Percentiles rank a stretch among this genome's conserved stretches.
Conservation (phyloP, 2,797 vertebrate species). For the Pangasius krempfi region DNA sequence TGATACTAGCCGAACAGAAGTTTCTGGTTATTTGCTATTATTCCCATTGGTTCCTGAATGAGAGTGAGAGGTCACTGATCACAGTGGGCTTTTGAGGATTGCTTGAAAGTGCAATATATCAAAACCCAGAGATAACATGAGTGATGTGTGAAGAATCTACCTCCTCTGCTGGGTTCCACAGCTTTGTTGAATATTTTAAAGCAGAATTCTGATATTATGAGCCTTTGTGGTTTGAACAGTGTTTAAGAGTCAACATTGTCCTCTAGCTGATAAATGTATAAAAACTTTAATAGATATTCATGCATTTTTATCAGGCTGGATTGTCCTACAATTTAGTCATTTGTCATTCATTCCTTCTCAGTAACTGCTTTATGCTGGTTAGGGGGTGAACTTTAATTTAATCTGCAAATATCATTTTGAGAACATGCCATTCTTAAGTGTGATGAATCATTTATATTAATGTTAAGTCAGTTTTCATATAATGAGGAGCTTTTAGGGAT, state of each 20-base stretch:
- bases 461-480: background rate
- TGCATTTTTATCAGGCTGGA: background rate
- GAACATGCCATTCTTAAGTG: background rate
- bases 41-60: constrained; percentile 33
- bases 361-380: background rate
- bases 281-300: constrained; percentile 1
- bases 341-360: background rate
- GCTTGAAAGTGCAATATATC: constrained; percentile 51
- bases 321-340: constrained; percentile 3
- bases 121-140: constrained; percentile 44
- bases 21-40: constrained; percentile 20
- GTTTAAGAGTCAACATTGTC: background rate
- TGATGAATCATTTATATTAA: constrained; percentile 2
- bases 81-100: constrained; percentile 32
- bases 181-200: background rate
- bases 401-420: constrained; percentile 1
- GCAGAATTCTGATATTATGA: background rate
- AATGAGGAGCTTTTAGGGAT: background rate
- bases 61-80: constrained; percentile 58
- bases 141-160: constrained; percentile 44
- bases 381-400: background rate
- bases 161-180: background rate
- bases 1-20: constrained; percentile 4
- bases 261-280: background rate
- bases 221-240: background rate